Conservation (phyloP, 1,140 invertebrate species). For the Sesamia nonagrioides region DNA sequence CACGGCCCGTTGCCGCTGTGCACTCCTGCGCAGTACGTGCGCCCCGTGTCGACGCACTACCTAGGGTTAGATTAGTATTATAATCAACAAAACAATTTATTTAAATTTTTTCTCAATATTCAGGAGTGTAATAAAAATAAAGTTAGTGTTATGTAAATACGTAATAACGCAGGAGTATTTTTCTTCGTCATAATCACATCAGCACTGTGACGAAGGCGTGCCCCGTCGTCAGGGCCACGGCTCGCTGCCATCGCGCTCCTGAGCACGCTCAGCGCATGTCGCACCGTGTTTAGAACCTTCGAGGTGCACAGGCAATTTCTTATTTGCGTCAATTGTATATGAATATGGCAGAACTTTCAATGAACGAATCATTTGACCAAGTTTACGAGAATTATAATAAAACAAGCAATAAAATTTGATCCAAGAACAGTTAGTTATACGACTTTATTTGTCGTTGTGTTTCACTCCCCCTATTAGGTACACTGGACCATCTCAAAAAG, state of each 20-base stretch:
- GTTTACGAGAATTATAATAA: no score
- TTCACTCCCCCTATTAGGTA: no score
- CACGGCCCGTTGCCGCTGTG: neutral
- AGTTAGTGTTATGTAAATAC: neutral
- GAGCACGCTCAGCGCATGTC: neutral
- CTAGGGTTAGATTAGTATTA: neutral
- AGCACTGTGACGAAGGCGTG: conserved; percentile 31
- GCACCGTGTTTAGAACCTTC: conserved; percentile 21
- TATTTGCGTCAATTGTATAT: neutral
- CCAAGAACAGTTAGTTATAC: no score
- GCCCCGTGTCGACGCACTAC: neutral
- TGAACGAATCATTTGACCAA: neutral
- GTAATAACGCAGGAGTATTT: neutral
- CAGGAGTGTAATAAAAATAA: neutral
- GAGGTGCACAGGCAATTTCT: neutral
- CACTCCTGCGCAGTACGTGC: neutral
- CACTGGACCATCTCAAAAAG: no score
- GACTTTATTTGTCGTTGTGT: no score
- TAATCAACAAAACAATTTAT: neutral
- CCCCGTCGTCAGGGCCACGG: conserved; percentile 31
- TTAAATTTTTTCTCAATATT: no score
- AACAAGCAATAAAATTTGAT: no score
- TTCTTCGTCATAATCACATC: conserved; percentile 6
- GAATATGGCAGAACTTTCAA: neutral
- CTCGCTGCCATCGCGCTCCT: neutral